phyloP scores from a whole-genome alignment of 2,888 invertebrate species.

The Polydrusus pterygomalis region DNA sequence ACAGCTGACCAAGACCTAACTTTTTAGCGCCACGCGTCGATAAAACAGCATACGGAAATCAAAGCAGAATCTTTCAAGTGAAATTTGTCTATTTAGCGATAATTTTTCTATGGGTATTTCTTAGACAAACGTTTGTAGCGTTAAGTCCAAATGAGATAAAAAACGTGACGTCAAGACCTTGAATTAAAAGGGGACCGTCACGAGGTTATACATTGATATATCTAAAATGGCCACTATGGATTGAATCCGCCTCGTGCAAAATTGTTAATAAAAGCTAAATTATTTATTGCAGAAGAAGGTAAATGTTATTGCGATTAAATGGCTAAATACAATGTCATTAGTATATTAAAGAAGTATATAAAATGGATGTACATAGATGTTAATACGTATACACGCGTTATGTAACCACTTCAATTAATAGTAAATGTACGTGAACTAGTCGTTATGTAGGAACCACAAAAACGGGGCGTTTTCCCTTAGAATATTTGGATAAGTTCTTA shows the following conservation, averaged over 20 bases:
- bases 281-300: too few species aligned
- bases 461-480: background rate
- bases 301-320: background rate
- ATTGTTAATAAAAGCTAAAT: too few species aligned
- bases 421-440: background rate
- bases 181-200: conserved; percentile 40
- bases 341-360: background rate
- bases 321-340: background rate
- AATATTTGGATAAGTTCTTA: conserved; percentile 69
- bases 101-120: background rate
- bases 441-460: background rate
- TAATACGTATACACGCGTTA: conserved; percentile 21
- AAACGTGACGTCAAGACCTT: conserved; percentile 50
- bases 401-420: conserved; percentile 41
- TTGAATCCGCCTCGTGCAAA: conserved; percentile 18
- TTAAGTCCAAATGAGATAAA: conserved; percentile 16
- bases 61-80: background rate
- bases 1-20: background rate
- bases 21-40: conserved; percentile 4
- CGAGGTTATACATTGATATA: conserved; percentile 49
- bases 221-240: conserved; percentile 47
- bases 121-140: background rate
- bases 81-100: background rate
- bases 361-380: too few species aligned
- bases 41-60: background rate